Evolutionary conservation across 2,113 vertebrate species (phyloP), one percentile per base, ranked within the genome.

Genomic region (Nasalis larvatus): DNA sequence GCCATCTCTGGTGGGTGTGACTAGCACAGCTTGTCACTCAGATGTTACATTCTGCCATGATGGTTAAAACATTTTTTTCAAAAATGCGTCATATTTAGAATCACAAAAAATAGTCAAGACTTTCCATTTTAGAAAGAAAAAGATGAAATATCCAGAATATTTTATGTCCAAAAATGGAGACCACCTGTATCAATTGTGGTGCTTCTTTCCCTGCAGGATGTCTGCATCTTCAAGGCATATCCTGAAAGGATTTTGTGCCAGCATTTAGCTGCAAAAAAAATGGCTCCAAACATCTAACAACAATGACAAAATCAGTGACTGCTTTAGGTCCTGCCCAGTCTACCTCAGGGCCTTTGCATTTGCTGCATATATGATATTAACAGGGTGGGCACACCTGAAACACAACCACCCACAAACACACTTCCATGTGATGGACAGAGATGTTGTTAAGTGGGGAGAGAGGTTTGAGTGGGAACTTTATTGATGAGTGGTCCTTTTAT

Each of bases 81-180:
- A 18, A 85, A 52, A 25, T 87, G 8, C 25, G 23, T 81, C 63
- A 85, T 68, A 84, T 73, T 94, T 91, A 66, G 42, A 85, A 85
- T 81, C 71, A 81, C 80, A 89, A 69, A 95, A 52, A 45, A 45
- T 89, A 6, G 23, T 14, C 12, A 83, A 37, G 17, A 73, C 30
- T 82, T 94, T 89, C 60, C 60, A n/a, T 90, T 84, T 87, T 87
- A 90, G 52, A 73, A 87, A 83, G 49, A 54, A 93, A 92, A 94
- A 68, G 18, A 35, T 45, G 73, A 90, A 90, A 35, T 83, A 78
- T 77, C 52, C 69, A 77, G 20, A 86, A 37, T 20, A 69, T 32
- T n/a, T 85, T 52, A 63, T 47, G 63, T 71, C 74, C 6, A 5
- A 25, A 94, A 94, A 21, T 30, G 58, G 42, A 89, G 76, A 76